Evolutionary conservation across 53 echinoderm and acorn worm genomes (phyloP), one percentile per base, ranked within the genome.

Genomic region (Holothuria scabra): DNA sequence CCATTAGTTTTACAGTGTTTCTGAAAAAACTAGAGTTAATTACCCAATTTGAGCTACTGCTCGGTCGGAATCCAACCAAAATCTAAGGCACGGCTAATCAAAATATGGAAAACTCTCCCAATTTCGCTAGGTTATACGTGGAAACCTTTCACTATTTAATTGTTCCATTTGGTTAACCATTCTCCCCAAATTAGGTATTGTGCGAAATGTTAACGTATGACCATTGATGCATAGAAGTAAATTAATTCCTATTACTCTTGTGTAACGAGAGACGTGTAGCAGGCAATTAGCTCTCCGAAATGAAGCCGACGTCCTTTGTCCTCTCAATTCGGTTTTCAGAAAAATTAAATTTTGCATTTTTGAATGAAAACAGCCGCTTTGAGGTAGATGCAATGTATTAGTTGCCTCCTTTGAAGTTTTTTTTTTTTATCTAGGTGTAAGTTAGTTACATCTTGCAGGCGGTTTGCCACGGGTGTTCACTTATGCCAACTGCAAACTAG

Each of bases 91-190:
- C 44, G 24, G 72, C 72, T 72, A 72, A 72, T 72, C 44, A 72
- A 72, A 72, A 72, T 72, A 72, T 72, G 72, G 46, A 44, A 41
- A 72, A 72, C 44, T 72, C 72, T 72, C 48, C 37, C 72, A 72
- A 48, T 24, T 48, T 34, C 34, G 9, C 8, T 33, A 34, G 21
- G 8, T 69, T n/a, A 22, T 4, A 44, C 44, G 23, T 46, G 67
- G 18, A 67, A 67, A 21, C 19, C 21, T 52, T 52, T 4, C 72
- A 11, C 25, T 44, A 72, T 72, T 72, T 72, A 72, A 72, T 72
- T 72, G 72, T 48, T 48, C 72, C 72, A 72, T 72, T 48, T 72
- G 72, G 72, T 72, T 72, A 72, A 72, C 46, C 72, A 25, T 72
- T 46, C 46, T 44, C n/a, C 72, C 24, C 44, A 72, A 65, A 14